A percentile compares a stretch with the other conserved stretches of the same genome.
phyloP scores from a whole-genome alignment of 2,113 vertebrate species.

The Aphelocoma coerulescens region DNA sequence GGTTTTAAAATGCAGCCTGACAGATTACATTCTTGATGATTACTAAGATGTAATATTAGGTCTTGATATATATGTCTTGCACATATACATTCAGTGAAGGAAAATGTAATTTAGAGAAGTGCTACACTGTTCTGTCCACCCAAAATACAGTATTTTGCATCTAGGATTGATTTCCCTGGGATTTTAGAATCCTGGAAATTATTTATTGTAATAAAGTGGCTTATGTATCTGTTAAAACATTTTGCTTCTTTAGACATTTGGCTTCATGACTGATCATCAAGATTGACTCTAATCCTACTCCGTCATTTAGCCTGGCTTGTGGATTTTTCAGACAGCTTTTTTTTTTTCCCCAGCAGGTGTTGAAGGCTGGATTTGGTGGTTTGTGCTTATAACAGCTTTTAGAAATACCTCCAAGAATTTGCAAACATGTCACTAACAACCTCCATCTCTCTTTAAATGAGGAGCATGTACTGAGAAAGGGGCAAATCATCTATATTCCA shows the following conservation, averaged over 20 bases:
- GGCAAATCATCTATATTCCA: not conserved
- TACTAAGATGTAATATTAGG: not conserved
- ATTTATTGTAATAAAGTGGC: not conserved
- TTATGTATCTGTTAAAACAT: not conserved
- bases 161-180: not conserved
- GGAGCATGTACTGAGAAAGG: not conserved
- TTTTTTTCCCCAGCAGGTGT: not conserved
- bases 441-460: not conserved
- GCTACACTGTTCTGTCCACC: not conserved
- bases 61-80: not conserved
- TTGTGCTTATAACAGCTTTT: conserved; percentile 19
- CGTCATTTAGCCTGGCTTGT: not conserved
- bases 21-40: not conserved
- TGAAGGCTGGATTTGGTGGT: not conserved
- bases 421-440: not conserved
- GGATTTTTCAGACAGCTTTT: not conserved
- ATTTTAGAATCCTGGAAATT: not conserved
- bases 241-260: not conserved
- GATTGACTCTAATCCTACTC: not conserved
- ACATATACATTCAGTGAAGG: not conserved
- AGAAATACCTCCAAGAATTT: conserved; percentile 10
- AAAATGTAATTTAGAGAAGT: not conserved
- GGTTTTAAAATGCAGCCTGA: not conserved
- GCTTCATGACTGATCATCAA: not conserved
- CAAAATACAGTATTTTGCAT: not conserved